Evolutionary conservation across 2,113 vertebrate species (phyloP).

Genomic region (Protobothrops flavoviridis): DNA sequence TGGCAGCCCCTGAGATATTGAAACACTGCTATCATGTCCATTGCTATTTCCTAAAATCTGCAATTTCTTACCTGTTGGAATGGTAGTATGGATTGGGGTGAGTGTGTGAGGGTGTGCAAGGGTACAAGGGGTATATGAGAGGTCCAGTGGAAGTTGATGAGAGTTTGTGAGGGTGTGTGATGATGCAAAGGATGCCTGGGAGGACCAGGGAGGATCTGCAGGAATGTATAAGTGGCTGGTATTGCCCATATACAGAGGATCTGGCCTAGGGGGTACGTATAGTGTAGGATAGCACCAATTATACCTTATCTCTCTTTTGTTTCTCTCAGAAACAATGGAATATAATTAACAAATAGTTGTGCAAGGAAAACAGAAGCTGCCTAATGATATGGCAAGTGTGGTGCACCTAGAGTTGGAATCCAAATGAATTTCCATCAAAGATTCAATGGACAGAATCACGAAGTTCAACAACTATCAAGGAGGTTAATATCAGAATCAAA

Average conservation of each 20-base stretch:
- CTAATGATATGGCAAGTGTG: slow-evolving; percentile 13
- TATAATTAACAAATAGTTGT: slow-evolving; percentile 12
- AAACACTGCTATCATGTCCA: too few relatives aligned
- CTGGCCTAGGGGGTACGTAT: neutral
- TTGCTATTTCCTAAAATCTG: neutral
- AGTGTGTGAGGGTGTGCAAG: neutral
- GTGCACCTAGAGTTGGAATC: slow-evolving; percentile 16
- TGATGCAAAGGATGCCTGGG: neutral
- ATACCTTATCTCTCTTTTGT: neutral
- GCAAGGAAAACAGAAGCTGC: slow-evolving; percentile 7
- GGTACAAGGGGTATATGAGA: neutral
- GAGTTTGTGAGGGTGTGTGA: neutral
- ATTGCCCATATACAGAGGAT: neutral
- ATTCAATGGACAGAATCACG: neutral
- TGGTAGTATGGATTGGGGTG: neutral
- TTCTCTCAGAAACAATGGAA: neutral
- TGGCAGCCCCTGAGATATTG: too few relatives aligned
- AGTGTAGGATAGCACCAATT: neutral
- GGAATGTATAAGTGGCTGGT: neutral
- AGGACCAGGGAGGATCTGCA: neutral
- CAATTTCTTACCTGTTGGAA: neutral
- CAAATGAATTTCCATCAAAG: neutral
- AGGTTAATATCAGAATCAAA: neutral
- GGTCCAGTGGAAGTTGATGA: neutral
- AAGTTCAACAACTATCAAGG: neutral